These are phyloP conservation scores for Helostoma temminkii DNA, from an alignment of 2,797 vertebrate species.

Conservation along the genomic window DNA sequence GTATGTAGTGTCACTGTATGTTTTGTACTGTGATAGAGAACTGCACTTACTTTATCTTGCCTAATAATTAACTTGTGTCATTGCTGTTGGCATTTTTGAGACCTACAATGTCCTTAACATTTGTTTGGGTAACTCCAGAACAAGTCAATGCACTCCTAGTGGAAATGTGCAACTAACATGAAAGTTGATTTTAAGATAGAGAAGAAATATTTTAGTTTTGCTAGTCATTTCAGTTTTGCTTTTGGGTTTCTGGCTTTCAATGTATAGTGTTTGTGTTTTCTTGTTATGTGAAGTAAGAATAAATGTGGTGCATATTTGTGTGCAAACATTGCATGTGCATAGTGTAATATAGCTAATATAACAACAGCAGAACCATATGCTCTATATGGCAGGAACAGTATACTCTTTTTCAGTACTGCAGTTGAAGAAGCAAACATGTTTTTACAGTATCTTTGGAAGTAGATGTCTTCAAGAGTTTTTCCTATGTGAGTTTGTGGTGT, in stretches of 20 bases:
- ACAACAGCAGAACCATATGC: conserved; percentile 25
- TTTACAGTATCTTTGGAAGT: conserved; percentile 23
- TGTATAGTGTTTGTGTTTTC: rapidly evolving
- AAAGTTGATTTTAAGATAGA: not conserved
- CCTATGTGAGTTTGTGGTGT: not conserved
- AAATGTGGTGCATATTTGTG: not conserved
- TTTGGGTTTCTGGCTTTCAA: not conserved
- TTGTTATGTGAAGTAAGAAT: not conserved
- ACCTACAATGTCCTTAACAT: not conserved
- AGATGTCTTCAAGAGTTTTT: not conserved
- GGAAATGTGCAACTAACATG: not conserved
- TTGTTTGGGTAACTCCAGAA: conserved; percentile 1
- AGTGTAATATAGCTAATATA: too few relatives aligned
- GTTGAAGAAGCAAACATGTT: conserved; percentile 44
- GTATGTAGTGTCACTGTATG: not conserved
- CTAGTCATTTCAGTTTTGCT: not conserved
- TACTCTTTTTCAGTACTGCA: not conserved
- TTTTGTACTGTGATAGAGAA: not conserved
- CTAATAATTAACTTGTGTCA: conserved; percentile 15
- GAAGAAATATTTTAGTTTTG: not conserved
- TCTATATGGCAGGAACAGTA: not conserved
- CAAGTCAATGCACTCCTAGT: not conserved
- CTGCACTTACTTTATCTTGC: not conserved
- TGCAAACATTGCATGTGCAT: not conserved
- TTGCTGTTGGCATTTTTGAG: not conserved